Evolutionary conservation across 2,797 vertebrate genomes (phyloP).

Genomic region (Coracias cyanogaster): DNA sequence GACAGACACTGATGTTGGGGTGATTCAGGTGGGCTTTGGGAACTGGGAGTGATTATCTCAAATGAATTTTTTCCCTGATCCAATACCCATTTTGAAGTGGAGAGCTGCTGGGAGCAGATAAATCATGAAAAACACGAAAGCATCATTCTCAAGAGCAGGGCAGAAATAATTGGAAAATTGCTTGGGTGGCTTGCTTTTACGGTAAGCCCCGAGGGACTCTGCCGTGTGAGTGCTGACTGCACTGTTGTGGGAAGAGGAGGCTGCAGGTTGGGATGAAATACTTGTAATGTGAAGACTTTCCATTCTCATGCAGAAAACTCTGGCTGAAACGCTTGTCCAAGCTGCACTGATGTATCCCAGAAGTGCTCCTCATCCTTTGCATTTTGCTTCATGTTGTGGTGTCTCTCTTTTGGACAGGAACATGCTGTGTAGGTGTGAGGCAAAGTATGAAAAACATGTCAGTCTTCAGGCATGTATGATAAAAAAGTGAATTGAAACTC

Average conservation of each 20-base stretch:
- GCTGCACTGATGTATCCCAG: background rate
- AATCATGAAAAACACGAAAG: background rate
- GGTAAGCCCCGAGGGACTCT: accelerated
- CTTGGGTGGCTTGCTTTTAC: background rate
- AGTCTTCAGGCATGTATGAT: background rate
- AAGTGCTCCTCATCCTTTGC: background rate
- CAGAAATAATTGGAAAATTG: background rate
- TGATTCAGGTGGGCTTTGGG: slow-evolving; percentile 41
- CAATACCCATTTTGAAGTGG: background rate
- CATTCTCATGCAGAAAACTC: background rate
- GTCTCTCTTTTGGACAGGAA: background rate
- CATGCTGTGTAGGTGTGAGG: background rate
- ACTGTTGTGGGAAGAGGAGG: background rate
- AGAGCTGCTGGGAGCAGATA: background rate
- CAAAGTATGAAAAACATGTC: background rate
- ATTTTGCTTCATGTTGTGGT: background rate
- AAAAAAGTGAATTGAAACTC: background rate
- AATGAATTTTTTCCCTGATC: background rate
- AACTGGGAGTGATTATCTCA: background rate
- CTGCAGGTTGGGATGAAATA: background rate
- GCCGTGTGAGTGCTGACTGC: background rate
- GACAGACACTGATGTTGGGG: slow-evolving; percentile 11
- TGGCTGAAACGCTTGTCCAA: background rate
- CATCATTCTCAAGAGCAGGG: accelerated
- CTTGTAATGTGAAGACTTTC: background rate